These are phyloP conservation scores for Pseudochirops corinnae DNA, from an alignment of 2,797 vertebrate genomes.

Conservation along the genomic window DNA sequence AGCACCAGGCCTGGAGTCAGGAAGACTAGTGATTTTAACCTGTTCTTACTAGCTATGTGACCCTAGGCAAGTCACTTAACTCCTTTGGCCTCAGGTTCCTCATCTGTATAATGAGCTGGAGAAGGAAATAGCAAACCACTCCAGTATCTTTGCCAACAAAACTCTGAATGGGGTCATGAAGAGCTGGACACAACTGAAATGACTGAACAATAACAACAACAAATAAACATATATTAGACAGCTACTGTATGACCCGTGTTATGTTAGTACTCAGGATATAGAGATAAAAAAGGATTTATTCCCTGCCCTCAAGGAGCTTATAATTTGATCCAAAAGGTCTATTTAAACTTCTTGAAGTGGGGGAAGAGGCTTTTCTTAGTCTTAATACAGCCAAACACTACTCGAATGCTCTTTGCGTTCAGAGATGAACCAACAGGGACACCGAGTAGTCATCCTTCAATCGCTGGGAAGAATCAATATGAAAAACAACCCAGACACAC, in stretches of 20 bases:
- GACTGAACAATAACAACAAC: neutral
- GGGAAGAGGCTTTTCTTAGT: neutral
- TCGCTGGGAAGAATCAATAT: neutral
- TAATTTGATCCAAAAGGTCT: neutral
- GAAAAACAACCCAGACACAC: neutral
- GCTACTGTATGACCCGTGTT: neutral
- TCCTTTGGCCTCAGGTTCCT: neutral
- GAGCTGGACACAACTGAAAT: neutral
- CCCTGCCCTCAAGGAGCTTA: neutral
- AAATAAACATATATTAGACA: neutral
- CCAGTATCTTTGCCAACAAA: neutral
- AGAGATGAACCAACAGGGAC: neutral
- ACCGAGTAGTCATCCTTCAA: neutral
- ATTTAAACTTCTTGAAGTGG: neutral
- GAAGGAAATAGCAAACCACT: neutral
- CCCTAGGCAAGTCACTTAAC: neutral
- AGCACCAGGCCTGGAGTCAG: neutral
- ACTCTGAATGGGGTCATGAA: neutral
- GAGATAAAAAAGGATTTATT: neutral
- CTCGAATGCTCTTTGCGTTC: neutral
- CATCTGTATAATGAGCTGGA: neutral
- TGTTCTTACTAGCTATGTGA: neutral
- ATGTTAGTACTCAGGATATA: neutral
- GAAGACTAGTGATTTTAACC: neutral
- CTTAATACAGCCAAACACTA: neutral